Base-by-base conservation (phyloP, 2,113 vertebrate genomes). In the Cephalopterus ornatus region DNA sequence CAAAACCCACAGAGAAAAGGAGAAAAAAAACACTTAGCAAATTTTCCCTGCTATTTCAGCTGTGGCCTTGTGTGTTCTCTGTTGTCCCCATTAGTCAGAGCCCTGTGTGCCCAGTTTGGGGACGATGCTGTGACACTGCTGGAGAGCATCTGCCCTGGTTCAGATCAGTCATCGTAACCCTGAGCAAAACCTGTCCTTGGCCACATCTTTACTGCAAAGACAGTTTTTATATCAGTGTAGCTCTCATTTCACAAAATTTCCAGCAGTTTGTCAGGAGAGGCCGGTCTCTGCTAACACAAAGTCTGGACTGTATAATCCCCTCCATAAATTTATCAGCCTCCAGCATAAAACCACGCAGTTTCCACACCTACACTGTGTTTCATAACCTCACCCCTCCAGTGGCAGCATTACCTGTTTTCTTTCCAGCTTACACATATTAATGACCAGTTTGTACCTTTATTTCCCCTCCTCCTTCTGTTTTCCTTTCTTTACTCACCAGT, bases 1-100 rank as follows among this genome's bases (percentile, higher is more conserved):
- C 88, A 92, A 82, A 96, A 88, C 85, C 83, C 84, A 81, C 66
- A 91, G 92, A 88, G 73, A 83, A 83, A 77, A 82, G 53, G 56
- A 77, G 28, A 76, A 70, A 88, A 70, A 88, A 78, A 85, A 74
- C 35, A 32, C 78, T 62, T 77, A 0, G 47, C 32, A 16, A 8
- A 2, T 66, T 92, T 94, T 35, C 72, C 89, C 37, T 14, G 0
- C 8, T 78, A 62, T 86, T 94, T 94, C 73, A 84, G 46, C 79
- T 47, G 21, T 9, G 0, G 63, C 30, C 58, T 46, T 41, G 35
- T 1, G 2, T 23, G 33, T 42, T 83, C n/a, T 77, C 41, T 73
- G 41, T 37, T 55, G 74, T 93, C 41, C 42, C 56, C 30, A 7
- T 89, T 85, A 92, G 46, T 90, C 78, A 95, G 72, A 77, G 82